Base-by-base conservation (phyloP, 2,888 invertebrate genomes). In the Megastigmus dorsalis region DNA sequence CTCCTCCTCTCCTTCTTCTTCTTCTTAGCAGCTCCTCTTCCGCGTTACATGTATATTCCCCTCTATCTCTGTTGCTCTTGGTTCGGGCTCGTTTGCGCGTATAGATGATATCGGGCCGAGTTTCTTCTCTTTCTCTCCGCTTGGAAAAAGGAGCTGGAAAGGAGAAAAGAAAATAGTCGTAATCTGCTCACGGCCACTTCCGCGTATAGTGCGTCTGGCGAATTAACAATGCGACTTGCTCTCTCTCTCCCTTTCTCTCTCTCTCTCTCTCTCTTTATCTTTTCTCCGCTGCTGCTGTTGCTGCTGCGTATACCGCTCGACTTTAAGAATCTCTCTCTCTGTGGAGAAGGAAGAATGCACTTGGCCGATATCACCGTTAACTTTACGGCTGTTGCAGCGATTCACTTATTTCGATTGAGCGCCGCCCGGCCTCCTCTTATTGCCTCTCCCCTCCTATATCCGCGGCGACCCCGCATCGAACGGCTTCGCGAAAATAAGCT, bases 221-320 rank as follows among this genome's bases (percentile, higher is more conserved):
- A 69, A 69, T 69, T 69, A 62, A 60, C 52, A 68, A 50, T 59
- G 23, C 50, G 45, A 59, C 48, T 68, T 30, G 18, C 3, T 10
- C 23, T 9, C 3, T 30, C 7, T 3, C 3, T 2, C 2, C 28
- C 10, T 52, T 10, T 18, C 38, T 23, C 33, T 23, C 18, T 57
- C 18, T n/a, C 13, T 18, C 26, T 13, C 33, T 38, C 5, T 15
- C 41, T 41, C 13, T 41, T 10, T n/a, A n/a, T n/a, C n/a, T n/a
- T n/a, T n/a, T n/a, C n/a, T 10, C 13, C 59, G n/a, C n/a, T n/a
- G n/a, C n/a, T n/a, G n/a, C n/a, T n/a, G n/a, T n/a, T n/a, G n/a
- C n/a, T n/a, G n/a, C n/a, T 26, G n/a, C 59, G 59, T 26, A 15
- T 26, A 23, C 20, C 13, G 36, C 28, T 38, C 28, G 13, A n/a